Evolutionary conservation across 2,113 vertebrate genomes (phyloP), one percentile per base, ranked within the genome.

Genomic region (Rafetus swinhoei): DNA sequence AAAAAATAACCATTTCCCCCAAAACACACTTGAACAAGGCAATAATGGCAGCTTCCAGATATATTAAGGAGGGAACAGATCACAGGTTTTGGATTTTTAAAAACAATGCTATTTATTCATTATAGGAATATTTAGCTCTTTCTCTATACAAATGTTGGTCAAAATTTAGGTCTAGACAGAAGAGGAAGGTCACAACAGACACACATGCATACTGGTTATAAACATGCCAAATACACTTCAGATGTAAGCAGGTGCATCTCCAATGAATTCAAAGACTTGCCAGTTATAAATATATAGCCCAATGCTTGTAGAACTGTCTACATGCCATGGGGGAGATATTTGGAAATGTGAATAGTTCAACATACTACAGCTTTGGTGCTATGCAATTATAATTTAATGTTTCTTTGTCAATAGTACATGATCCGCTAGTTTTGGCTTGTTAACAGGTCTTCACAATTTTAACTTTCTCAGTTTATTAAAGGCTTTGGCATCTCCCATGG

Each of bases 1-100:
- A 89, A 79, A 50, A 56, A 92, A 90, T 35, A 95, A 82, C 55
- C 62, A 82, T 62, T 95, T 93, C 84, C 65, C 19, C 88, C n/a
- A 35, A 60, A 56, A 92, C 92, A 45, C 88, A 35, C 76, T 39
- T 90, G 60, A 39, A 56, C 29, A 60, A 76, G 89, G 45, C 80
- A 85, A 35, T 79, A 95, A 91, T 11, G 11, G 53, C 81, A 21
- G 84, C 59, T 39, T 92, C 81, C 50, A 45, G 45, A 84, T 60
- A 84, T 45, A 50, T 25, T 76, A 81, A 90, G 90, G 39, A 74
- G 92, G 90, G 76, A 11, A 79, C 0, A 2, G 29, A 80, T 59
- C 24, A 82, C 56, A 84, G 29, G 56, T 84, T 81, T 86, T 29
- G 25, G 88, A 94, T 69, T 53, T 81, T 90, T 50, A 25, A 79